A percentile compares a stretch with the other conserved stretches of the same genome.
phyloP scores from a whole-genome alignment of 2,113 vertebrate genomes.

The Parus major region DNA sequence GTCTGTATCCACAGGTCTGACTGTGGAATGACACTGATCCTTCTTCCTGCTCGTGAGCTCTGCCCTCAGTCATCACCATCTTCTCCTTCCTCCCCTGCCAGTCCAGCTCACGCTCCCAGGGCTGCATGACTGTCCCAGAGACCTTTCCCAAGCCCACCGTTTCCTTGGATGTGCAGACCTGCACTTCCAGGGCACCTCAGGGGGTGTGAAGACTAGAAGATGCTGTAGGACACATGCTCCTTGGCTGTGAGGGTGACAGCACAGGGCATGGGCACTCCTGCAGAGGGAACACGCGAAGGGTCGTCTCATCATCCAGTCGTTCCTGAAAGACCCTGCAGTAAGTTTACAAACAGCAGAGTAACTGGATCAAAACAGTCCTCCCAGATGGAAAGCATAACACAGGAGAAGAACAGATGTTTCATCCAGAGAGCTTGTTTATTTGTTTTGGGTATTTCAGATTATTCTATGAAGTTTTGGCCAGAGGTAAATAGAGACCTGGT shows the following conservation, averaged over 20 bases:
- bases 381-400: not conserved
- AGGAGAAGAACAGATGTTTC: not conserved
- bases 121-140: not conserved
- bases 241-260: not conserved
- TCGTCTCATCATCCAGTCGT: not conserved
- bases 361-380: not conserved
- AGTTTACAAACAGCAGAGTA: not conserved
- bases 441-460: not conserved
- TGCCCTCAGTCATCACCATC: not conserved
- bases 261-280: not conserved
- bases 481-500: not conserved
- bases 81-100: not conserved
- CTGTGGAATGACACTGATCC: not conserved
- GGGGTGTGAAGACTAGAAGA: not conserved
- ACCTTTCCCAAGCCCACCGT: not conserved
- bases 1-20: not conserved
- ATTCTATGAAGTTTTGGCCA: not conserved
- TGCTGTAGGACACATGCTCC: rapidly evolving
- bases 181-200: not conserved
- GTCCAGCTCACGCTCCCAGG: rapidly evolving
- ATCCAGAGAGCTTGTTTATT: not conserved
- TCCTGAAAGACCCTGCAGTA: not conserved
- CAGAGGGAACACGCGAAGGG: rapidly evolving
- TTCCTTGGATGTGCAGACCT: not conserved
- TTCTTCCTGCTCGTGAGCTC: not conserved